Base-by-base conservation (phyloP, 2,113 vertebrate genomes). In the Synodontis membranacea region DNA sequence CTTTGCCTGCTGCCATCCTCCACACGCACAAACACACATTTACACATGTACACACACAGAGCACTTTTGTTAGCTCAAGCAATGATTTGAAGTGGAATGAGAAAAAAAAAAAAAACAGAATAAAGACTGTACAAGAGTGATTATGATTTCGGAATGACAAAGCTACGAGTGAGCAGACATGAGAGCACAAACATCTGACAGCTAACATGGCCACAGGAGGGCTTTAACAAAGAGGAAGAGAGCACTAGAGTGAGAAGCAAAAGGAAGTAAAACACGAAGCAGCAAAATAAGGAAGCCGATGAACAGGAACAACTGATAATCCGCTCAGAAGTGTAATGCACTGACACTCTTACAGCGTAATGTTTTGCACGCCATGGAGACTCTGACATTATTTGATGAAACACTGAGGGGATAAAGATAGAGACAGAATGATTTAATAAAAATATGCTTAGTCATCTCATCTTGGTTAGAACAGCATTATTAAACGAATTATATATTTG, bases 1-100 rank as follows among this genome's bases (percentile, higher is more conserved):
- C 48, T 75, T 74, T 66, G 86, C 86, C 89, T 89, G 86, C 86
- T 88, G 84, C 84, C 86, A 75, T 39, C 76, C 82, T 87, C 14
- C 50, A 74, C 76, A 84, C 80, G 80, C 79, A 72, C 34, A 23
- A 5, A 62, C 64, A 80, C 48, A 48, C 64, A 46, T 10, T 28
- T 5, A n/a, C 10, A 74, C 42, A 44, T 23, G 9, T 25, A 23
- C 37, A 84, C 50, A 54, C 21, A 76, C 28, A 80, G 28, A 83
- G 56, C n/a, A 70, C 17, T 66, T 86, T 44, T 72, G 56, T 37
- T 44, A 70, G 46, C 60, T 42, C 23, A 42, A 64, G 46, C 23
- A 68, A 80, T 66, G 81, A 58, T 37, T 37, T 31, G 54, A 74
- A 46, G 54, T 37, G n/a, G 25, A 44, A 42, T 46, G 52, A 82